A percentile compares a stretch with the other conserved stretches of the same genome.
Conservation (phyloP, 2,888 invertebrate genomes). For the Acanthosepion esculentum region DNA sequence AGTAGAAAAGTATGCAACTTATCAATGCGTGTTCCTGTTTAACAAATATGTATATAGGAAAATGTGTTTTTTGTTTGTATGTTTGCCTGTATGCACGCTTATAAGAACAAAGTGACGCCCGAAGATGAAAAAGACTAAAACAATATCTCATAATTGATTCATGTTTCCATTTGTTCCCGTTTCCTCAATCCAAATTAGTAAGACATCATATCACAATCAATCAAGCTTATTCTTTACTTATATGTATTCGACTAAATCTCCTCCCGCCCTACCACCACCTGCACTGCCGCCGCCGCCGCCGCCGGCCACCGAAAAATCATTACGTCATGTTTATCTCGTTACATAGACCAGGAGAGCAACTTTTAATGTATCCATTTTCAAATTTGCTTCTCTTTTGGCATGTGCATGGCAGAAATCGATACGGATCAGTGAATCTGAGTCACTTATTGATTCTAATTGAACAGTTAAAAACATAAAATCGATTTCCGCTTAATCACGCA, state of each 20-base stretch:
- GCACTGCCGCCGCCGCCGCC: neutral
- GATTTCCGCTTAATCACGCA: conserved; percentile 33
- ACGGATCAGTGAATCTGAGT: neutral
- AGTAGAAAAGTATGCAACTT: no score
- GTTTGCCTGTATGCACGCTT: no score
- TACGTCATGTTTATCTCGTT: neutral
- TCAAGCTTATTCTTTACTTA: conserved; percentile 25
- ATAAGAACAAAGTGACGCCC: no score
- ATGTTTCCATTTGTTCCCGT: neutral
- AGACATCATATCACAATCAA: conserved; percentile 9
- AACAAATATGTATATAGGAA: no score
- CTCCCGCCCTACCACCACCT: neutral
- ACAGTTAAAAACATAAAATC: neutral
- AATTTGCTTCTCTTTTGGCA: conserved; percentile 6
- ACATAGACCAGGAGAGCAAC: neutral
- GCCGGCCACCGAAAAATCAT: neutral
- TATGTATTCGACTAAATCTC: neutral
- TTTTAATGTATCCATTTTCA: conserved; percentile 33
- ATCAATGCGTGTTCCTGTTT: no score
- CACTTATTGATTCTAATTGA: conserved; percentile 33
- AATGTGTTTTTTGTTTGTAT: no score
- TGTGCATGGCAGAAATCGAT: conserved; percentile 21
- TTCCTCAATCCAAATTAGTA: conserved; percentile 4
- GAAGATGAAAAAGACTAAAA: neutral
- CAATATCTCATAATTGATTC: neutral